These are phyloP conservation scores for Synanthedon andrenaeformis DNA, from an alignment of 2,888 invertebrate genomes.

Conservation along the genomic window DNA sequence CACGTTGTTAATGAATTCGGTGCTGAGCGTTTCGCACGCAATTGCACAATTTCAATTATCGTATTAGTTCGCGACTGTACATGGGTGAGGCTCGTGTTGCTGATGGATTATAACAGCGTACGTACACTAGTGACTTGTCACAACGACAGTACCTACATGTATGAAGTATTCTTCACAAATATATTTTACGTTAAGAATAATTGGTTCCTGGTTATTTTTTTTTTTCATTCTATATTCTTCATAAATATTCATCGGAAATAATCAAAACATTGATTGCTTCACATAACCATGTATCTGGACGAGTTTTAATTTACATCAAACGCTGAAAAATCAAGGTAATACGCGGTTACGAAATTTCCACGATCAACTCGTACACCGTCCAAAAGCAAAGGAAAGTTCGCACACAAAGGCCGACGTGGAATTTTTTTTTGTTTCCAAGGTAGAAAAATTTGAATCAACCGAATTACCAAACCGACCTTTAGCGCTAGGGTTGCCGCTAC, in stretches of 20 bases:
- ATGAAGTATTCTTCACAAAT: neutral
- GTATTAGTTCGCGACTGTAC: slow-evolving; percentile 56
- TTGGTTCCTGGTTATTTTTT: too few relatives aligned
- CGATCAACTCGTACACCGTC: slow-evolving; percentile 53
- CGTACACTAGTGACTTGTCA: slow-evolving; percentile 20
- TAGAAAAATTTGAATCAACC: slow-evolving; percentile 52
- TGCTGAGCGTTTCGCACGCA: slow-evolving; percentile 63
- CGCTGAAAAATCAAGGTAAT: slow-evolving; percentile 48
- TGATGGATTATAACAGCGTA: slow-evolving; percentile 33
- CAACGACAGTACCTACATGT: slow-evolving; percentile 17
- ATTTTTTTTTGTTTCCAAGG: slow-evolving; percentile 46
- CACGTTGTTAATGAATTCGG: slow-evolving; percentile 62
- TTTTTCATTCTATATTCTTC: neutral
- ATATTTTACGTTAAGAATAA: too few relatives aligned
- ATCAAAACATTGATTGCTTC: neutral
- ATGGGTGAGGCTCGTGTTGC: slow-evolving; percentile 8
- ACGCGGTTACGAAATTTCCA: slow-evolving; percentile 42
- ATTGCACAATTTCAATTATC: slow-evolving; percentile 72
- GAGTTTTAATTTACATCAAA: slow-evolving; percentile 53
- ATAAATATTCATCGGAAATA: slow-evolving; percentile 5
- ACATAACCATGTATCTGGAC: neutral
- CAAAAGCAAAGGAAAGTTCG: slow-evolving; percentile 57
- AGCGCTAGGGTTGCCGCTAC: slow-evolving; percentile 30
- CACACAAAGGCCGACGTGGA: slow-evolving; percentile 47
- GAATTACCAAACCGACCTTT: slow-evolving; percentile 53